Evolutionary conservation across 2,797 vertebrate genomes (phyloP).

Genomic region (Fistularia tabacaria): DNA sequence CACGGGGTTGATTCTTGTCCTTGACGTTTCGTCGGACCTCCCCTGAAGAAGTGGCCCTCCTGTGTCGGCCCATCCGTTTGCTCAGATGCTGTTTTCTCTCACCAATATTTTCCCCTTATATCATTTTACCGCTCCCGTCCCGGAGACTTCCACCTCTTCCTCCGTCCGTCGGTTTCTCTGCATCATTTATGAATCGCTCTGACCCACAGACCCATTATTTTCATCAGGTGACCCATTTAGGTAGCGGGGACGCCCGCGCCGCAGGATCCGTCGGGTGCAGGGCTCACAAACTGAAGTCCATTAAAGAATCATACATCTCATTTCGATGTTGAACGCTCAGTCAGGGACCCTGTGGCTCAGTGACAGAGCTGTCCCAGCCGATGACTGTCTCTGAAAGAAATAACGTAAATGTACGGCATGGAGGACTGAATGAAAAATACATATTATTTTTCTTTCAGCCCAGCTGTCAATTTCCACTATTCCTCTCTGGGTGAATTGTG

Average conservation of each 20-base stretch:
- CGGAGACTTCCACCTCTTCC: slow-evolving; percentile 1
- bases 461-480: no score
- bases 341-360: slow-evolving; percentile 5
- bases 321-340: slow-evolving; percentile 29
- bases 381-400: background rate
- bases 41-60: no score
- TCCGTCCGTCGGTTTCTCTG: slow-evolving; percentile 22
- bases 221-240: slow-evolving; percentile 38
- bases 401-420: background rate
- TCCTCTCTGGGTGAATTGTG: no score
- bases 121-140: background rate
- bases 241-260: slow-evolving; percentile 14
- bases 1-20: no score
- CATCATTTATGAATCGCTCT: slow-evolving; percentile 45
- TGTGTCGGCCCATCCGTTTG: no score
- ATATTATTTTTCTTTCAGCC: no score
- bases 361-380: slow-evolving; percentile 4
- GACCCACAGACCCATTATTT: slow-evolving; percentile 30
- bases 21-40: no score
- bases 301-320: slow-evolving; percentile 12
- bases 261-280: slow-evolving; percentile 16
- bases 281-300: slow-evolving; percentile 33
- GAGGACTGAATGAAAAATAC: no score
- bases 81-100: no score
- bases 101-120: no score